Base-by-base conservation (phyloP, 2,797 vertebrate species). In the Apogon talboti region DNA sequence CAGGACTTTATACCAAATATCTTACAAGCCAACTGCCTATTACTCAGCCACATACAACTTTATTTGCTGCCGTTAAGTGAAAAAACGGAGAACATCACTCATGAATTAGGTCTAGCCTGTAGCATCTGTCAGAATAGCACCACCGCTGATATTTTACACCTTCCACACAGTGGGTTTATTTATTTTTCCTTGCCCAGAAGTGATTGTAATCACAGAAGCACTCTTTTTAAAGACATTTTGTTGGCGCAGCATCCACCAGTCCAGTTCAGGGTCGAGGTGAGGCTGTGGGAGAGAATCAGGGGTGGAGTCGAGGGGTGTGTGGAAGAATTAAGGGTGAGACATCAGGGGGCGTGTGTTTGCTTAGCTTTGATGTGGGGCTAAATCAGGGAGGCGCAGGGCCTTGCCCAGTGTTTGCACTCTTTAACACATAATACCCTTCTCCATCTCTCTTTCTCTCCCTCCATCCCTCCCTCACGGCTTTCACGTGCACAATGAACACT, bases 321-420 rank as follows among this genome's bases (percentile, higher is more conserved):
- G 73, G 40, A 54, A 59, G 85, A 73, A 84, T 84, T 74, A 79
- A 74, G 82, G 79, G 66, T 78, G 65, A 84, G 81, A 84, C 71
- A 57, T 76, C 10, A 13, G 63, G 74, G 81, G 81, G 74, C 2
- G 83, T 63, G 74, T 94, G 90, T 97, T 97, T 95, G 92, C 83
- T 87, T 92, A 94, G 92, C 96, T 98, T 98, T 98, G 96, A 98
- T 97, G 95, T 96, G 77, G 48, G 74, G 81, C 72, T 89, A 89
- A 88, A 87, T 91, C 81, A 21, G 88, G 86, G 87, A 83, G 82
- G 87, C 55, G 55, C 81, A 71, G 81, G 81, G 76, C 83, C 71
- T 41, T 76, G 83, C 76, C 91, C 80, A 56, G 67, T 96, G 87
- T 96, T 96, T 96, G 92, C 92, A 85, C 93, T 88, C 89, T 91